Evolutionary conservation across 2,797 vertebrate species (phyloP), one percentile per base, ranked within the genome.

Genomic region (Cichlasoma orientale): DNA sequence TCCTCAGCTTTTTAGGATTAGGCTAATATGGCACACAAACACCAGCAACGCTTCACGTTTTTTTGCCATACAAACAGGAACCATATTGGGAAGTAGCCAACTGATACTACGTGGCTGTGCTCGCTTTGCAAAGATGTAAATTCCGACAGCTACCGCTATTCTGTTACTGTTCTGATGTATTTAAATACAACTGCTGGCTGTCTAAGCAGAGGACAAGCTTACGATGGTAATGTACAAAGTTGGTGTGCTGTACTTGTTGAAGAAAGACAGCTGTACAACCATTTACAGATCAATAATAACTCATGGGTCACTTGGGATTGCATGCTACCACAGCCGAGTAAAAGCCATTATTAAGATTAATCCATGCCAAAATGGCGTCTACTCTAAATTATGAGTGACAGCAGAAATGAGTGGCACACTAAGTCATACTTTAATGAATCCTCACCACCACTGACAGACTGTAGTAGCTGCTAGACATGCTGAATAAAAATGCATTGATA

Each of bases 291-390:
- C 78, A 61, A 41, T 82, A 71, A 72, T 88, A 88, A 86, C 53
- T 90, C 89, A 88, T 1, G 2, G 56, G 58, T 72, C 79, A 57
- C 79, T 74, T n/a, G 78, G 83, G 83, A 87, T 57, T 53, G 66
- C 77, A 84, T 78, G 69, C 83, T 79, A 68, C 44, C 27, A 84
- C 66, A 50, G 58, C 38, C 29, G 57, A 71, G 70, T 80, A 81
- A 90, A 68, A 68, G 44, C 11, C 44, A 68, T 68, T 68, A 68
- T 29, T 50, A 29, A 86, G 82, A 90, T 88, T 81, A 86, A 89
- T 75, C 78, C 72, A 77, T 68, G 75, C 29, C 84, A 77, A 84
- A 81, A 73, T 79, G 21, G 68, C 77, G 57, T 69, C 82, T 74
- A 53, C 74, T 13, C 78, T 83, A 72, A 87, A 88, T 79, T 77